Evolutionary conservation across 2,888 invertebrate species (phyloP), one percentile per base, ranked within the genome.

Genomic region (Leistus spinibarbis): DNA sequence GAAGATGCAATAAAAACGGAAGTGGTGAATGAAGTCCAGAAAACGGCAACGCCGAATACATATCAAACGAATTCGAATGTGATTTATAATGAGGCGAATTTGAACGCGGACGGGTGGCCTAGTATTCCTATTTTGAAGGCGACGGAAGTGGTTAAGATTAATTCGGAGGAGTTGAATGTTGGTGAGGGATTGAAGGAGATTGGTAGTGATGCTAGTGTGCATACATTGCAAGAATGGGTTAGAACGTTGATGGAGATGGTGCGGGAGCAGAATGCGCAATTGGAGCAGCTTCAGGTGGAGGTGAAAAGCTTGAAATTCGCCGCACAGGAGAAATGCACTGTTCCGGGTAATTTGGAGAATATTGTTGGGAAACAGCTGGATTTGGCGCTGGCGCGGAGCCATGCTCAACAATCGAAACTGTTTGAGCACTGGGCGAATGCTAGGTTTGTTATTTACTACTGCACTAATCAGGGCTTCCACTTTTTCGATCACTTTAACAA

Each of bases 41-140:
- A 78, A 77, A 76, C 64, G 3, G 73, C 16, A 27, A n/a, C 56
- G 3, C 27, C 66, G 9, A 24, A 67, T 24, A 67, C 66, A 17
- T 67, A 73, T 54, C 60, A 73, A 24, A 16, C 67, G 1, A 67
- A 67, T 54, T 40, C 69, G 16, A 22, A 24, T 57, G 66, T 65
- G 20, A 76, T 74, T 65, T 67, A 65, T 16, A 74, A 62, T 16
- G 80, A 77, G 24, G 64, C 22, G n/a, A 79, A 78, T 4, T 77
- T 77, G 19, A 78, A 76, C 7, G 81, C 81, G n/a, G 84, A 84
- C 53, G 83, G 84, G 54, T 87, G 87, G 87, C 84, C 85, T 4
- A 83, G 86, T 77, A 84, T 87, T 64, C 86, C 86, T 0, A 83
- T 86, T 70, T 82, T 82, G 54, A 81, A 85, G 63, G 81, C 84